A percentile compares a stretch with the other conserved stretches of the same genome.
Evolutionary conservation across 35 echinoderm and acorn worm species (phyloP).

Genomic region (Anneissia japonica): DNA sequence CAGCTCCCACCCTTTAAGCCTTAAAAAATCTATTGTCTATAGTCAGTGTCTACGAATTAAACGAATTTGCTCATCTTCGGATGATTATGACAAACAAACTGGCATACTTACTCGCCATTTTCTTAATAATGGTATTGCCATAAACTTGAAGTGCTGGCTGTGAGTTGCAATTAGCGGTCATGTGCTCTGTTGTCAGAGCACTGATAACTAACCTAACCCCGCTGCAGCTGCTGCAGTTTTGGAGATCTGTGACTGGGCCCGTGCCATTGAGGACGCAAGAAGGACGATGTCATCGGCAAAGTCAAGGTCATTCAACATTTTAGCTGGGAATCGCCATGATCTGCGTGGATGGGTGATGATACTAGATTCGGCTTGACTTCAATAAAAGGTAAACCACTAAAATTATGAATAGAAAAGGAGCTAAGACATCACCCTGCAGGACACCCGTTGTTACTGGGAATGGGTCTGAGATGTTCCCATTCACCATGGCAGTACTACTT

Average conservation of each 20-base stretch:
- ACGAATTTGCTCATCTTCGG: too few relatives aligned
- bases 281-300: constrained; percentile 40
- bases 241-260: constrained; percentile 14
- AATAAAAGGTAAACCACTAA: not conserved
- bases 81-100: too few relatives aligned
- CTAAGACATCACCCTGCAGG: not conserved
- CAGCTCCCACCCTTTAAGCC: too few relatives aligned
- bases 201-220: constrained; percentile 15
- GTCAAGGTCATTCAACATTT: constrained; percentile 41
- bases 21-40: too few relatives aligned
- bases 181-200: constrained; percentile 7
- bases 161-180: not conserved
- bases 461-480: not conserved
- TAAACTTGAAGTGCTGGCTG: constrained; percentile 28
- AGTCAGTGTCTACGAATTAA: too few relatives aligned
- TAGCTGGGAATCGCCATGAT: constrained; percentile 29
- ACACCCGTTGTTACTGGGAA: not conserved
- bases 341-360: not conserved
- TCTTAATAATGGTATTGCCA: too few relatives aligned
- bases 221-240: constrained; percentile 7
- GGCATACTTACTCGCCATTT: too few relatives aligned
- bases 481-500: not conserved
- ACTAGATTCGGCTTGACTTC: not conserved
- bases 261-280: constrained; percentile 4
- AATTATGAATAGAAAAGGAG: not conserved